Evolutionary conservation across 1,140 invertebrate species (phyloP).

Genomic region (Plodia interpunctella): DNA sequence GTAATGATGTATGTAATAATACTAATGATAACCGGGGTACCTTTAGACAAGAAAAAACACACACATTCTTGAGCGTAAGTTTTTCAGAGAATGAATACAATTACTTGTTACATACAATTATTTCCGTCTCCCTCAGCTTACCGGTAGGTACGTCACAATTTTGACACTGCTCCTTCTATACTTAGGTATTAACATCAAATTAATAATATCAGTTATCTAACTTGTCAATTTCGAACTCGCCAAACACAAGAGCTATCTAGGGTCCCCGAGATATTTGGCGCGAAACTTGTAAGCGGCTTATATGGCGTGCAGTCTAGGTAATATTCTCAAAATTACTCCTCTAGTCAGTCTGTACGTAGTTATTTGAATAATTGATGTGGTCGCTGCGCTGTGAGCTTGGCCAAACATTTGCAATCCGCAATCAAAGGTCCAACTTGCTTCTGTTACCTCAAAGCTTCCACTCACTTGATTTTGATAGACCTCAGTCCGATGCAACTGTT

Average conservation of each 20-base stretch:
- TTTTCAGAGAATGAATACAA: too few species aligned
- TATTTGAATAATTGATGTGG: slow-evolving; percentile 70
- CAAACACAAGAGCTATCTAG: slow-evolving; percentile 38
- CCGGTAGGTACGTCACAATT: background rate
- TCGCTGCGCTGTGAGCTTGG: slow-evolving; percentile 41
- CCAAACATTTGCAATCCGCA: slow-evolving; percentile 65
- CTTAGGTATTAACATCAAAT: slow-evolving; percentile 58
- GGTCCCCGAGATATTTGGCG: slow-evolving; percentile 44
- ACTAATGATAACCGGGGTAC: too few species aligned
- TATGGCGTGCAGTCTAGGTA: slow-evolving; percentile 29
- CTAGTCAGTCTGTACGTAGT: slow-evolving; percentile 55
- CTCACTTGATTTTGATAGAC: slow-evolving; percentile 30
- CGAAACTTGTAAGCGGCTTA: slow-evolving; percentile 19
- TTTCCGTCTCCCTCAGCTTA: too few species aligned
- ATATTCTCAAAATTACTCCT: slow-evolving; percentile 60
- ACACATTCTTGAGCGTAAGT: too few species aligned
- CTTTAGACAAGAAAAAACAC: too few species aligned
- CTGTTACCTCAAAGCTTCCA: slow-evolving; percentile 41
- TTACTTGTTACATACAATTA: too few species aligned
- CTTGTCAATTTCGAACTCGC: slow-evolving; percentile 39
- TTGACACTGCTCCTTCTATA: slow-evolving; percentile 24
- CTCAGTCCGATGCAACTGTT: slow-evolving; percentile 1
- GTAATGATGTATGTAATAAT: too few species aligned
- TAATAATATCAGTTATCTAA: slow-evolving; percentile 54
- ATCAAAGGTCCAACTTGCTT: slow-evolving; percentile 59